Evolutionary conservation across 2,797 vertebrate genomes (phyloP).

Genomic region (Pseudopleuronectes americanus): DNA sequence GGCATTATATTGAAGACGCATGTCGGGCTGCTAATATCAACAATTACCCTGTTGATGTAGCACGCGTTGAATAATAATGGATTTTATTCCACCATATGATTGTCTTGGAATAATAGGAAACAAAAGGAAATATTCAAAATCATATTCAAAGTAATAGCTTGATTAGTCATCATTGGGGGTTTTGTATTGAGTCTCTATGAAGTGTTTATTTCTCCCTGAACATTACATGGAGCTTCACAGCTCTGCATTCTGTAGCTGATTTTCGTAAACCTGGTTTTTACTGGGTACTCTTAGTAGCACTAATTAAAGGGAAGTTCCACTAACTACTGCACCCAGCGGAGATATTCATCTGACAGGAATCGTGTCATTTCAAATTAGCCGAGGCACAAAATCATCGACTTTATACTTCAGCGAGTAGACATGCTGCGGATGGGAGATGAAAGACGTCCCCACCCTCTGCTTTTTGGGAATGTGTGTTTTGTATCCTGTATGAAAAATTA

Average conservation of each 20-base stretch:
- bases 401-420: neutral
- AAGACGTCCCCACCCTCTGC: neutral
- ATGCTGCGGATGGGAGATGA: neutral
- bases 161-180: conserved; percentile 25
- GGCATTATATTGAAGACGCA: conserved; percentile 2
- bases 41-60: neutral
- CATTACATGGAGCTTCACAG: conserved; percentile 26
- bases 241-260: conserved; percentile 11
- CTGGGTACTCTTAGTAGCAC: conserved; percentile 23
- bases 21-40: neutral
- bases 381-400: neutral
- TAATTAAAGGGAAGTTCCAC: conserved; percentile 29
- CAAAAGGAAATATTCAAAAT: neutral
- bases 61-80: conserved; percentile 11
- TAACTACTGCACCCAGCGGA: conserved; percentile 29
- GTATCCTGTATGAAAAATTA: neutral
- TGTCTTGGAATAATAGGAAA: conserved; percentile 12
- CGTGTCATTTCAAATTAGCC: conserved; percentile 13
- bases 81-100: neutral
- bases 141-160: conserved; percentile 21
- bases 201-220: neutral
- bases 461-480: neutral
- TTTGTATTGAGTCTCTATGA: conserved; percentile 16
- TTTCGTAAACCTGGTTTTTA: conserved; percentile 23
- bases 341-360: conserved; percentile 3